These are phyloP conservation scores for Forpus xanthops DNA, from an alignment of 2,797 vertebrate species.

Conservation along the genomic window DNA sequence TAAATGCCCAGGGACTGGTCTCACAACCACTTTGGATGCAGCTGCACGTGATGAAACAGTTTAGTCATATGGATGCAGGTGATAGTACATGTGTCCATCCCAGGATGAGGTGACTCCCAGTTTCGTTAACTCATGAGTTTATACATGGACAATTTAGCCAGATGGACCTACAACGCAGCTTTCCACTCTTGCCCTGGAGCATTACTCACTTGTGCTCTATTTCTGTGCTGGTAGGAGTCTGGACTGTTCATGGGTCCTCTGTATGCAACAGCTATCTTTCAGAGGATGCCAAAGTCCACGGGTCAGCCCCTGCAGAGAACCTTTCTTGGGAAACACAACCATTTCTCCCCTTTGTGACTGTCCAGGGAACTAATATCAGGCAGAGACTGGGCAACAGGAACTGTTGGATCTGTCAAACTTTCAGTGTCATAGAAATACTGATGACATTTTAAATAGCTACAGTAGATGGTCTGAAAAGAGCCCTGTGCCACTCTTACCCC, in stretches of 20 bases:
- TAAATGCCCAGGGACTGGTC: neutral
- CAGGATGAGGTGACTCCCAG: neutral
- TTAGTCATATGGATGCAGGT: neutral
- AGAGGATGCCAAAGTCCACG: neutral
- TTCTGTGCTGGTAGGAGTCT: neutral
- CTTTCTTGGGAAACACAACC: neutral
- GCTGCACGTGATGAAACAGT: neutral
- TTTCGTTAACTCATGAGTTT: neutral
- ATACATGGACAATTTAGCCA: neutral
- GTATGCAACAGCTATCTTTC: neutral
- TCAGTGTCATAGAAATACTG: neutral
- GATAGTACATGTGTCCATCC: neutral
- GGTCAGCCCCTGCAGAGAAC: neutral
- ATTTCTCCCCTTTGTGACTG: neutral
- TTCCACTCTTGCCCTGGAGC: neutral
- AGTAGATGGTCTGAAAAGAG: neutral
- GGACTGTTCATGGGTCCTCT: neutral
- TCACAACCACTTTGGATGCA: neutral
- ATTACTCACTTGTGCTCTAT: fast-evolving
- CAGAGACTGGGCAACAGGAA: neutral
- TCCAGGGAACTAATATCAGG: neutral
- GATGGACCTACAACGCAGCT: neutral
- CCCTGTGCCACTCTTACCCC: neutral
- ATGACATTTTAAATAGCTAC: neutral
- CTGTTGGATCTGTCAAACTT: neutral